Conservation (phyloP, 2,797 vertebrate species). For the Momotus momota region DNA sequence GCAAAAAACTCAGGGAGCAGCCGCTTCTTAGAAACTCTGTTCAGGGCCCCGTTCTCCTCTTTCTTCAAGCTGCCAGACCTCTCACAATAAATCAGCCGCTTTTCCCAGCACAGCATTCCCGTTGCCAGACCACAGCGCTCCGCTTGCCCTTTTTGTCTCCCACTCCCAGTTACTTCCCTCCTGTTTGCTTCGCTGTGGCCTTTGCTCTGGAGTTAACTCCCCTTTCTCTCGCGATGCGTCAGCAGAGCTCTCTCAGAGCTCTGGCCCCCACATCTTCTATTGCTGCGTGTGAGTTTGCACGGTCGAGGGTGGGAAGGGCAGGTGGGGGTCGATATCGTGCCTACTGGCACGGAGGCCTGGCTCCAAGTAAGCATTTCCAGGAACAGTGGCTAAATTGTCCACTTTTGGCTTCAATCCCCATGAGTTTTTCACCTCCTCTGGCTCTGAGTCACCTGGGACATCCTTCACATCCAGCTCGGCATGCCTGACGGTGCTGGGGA, state of each 20-base stretch:
- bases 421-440: neutral
- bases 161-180: neutral
- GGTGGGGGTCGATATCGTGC: neutral
- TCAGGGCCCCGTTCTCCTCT: neutral
- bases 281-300: fast-evolving
- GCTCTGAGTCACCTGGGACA: neutral
- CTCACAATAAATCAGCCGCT: neutral
- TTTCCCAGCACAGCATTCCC: neutral
- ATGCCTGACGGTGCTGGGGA: fast-evolving
- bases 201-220: neutral
- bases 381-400: neutral
- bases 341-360: neutral
- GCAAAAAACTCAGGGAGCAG: fast-evolving
- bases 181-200: neutral
- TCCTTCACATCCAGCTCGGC: fast-evolving
- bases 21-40: neutral
- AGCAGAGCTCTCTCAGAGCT: neutral
- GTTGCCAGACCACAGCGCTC: neutral
- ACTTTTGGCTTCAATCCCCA: neutral
- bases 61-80: neutral
- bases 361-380: neutral
- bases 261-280: neutral
- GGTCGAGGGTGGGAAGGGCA: neutral
- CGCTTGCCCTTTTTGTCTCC: neutral
- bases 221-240: fast-evolving